These are phyloP conservation scores for Gisinianus flammeolus DNA, from an alignment of 2,888 invertebrate species.

Conservation along the genomic window DNA sequence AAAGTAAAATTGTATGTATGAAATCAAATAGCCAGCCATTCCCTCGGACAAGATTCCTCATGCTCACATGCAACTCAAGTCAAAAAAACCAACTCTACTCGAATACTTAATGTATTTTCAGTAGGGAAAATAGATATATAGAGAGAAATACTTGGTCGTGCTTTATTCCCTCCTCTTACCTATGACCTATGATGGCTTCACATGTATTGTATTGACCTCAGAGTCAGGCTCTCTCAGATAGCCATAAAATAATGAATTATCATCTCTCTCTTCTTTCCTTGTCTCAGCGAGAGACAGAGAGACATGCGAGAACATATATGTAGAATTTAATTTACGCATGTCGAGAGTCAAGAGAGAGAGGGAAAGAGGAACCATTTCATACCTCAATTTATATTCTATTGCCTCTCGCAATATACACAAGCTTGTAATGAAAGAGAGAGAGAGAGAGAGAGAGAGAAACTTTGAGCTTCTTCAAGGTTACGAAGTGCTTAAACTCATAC, in stretches of 20 bases:
- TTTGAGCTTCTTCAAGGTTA: too few relatives aligned
- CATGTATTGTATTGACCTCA: conserved; percentile 13
- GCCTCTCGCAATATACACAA: too few relatives aligned
- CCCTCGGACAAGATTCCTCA: conserved; percentile 37
- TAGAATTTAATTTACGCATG: too few relatives aligned
- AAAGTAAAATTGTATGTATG: too few relatives aligned
- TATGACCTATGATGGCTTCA: conserved; percentile 25
- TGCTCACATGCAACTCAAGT: conserved; percentile 23
- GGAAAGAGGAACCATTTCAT: background rate
- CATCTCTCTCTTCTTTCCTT: background rate
- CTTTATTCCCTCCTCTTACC: conserved; percentile 33
- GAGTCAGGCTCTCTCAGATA: background rate
- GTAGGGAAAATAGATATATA: background rate
- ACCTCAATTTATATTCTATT: background rate
- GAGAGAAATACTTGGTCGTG: conserved; percentile 9
- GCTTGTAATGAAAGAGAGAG: background rate
- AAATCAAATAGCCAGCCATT: conserved; percentile 17
- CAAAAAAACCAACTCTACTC: background rate
- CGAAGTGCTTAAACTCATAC: too few relatives aligned
- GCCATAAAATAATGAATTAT: background rate
- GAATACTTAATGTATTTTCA: conserved; percentile 3
- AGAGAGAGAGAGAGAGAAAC: too few relatives aligned
- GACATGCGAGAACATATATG: too few relatives aligned
- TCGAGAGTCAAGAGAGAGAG: background rate
- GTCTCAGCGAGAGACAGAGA: background rate